These are phyloP conservation scores for Selene dorsalis DNA, from an alignment of 2,797 vertebrate species.

Conservation along the genomic window DNA sequence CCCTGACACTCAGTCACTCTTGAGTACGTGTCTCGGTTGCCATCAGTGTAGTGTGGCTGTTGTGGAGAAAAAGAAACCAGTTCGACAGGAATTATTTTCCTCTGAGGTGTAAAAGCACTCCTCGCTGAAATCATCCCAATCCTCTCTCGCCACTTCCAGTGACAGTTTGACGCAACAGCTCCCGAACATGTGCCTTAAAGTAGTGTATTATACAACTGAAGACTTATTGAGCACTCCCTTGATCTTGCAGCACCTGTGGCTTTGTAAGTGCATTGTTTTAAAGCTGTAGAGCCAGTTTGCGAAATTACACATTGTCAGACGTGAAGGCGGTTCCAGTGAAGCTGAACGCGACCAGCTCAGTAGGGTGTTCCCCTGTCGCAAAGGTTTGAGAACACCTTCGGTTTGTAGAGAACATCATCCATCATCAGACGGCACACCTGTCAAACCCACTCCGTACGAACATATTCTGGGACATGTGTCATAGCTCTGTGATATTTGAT, in stretches of 20 bases:
- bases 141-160: neutral
- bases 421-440: slow-evolving; percentile 50
- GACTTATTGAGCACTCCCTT: neutral
- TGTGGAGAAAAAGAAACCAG: slow-evolving; percentile 52
- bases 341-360: neutral
- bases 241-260: slow-evolving; percentile 9
- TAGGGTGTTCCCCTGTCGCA: slow-evolving; percentile 31
- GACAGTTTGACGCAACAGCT: neutral
- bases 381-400: slow-evolving; percentile 11
- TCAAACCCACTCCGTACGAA: neutral
- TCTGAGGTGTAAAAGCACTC: neutral
- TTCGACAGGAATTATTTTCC: slow-evolving; percentile 36
- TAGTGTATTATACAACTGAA: neutral
- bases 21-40: slow-evolving; percentile 36
- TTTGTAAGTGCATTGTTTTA: slow-evolving; percentile 28
- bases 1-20: slow-evolving; percentile 12
- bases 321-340: neutral
- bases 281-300: slow-evolving; percentile 54
- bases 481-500: slow-evolving; percentile 3
- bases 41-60: slow-evolving; percentile 7
- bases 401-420: neutral
- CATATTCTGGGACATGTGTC: slow-evolving; percentile 28
- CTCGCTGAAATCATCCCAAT: neutral
- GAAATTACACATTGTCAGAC: slow-evolving; percentile 22
- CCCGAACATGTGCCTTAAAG: neutral